phyloP scores from a whole-genome alignment of 2,888 invertebrate species.

The Palloptera scutellata region DNA sequence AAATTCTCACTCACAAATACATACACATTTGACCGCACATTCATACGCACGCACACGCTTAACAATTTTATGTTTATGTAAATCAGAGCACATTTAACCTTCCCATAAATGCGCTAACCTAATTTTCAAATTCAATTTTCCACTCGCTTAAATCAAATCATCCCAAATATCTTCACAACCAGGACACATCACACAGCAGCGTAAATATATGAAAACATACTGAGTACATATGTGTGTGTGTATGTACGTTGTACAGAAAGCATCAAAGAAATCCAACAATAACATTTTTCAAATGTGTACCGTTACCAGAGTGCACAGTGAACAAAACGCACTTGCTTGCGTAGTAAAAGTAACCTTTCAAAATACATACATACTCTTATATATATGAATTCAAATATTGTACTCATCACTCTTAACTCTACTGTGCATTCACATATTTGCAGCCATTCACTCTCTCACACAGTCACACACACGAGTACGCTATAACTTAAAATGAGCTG shows the following conservation, averaged over 20 bases:
- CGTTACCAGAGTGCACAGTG: neutral
- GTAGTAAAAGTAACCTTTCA: too few species aligned
- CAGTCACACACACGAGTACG: neutral
- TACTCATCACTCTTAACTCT: too few species aligned
- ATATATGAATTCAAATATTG: too few species aligned
- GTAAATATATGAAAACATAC: constrained; percentile 18
- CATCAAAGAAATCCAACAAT: constrained; percentile 6
- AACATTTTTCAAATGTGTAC: neutral
- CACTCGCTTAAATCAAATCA: constrained; percentile 37
- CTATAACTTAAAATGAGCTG: constrained; percentile 23
- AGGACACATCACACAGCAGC: constrained; percentile 10
- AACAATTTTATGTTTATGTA: neutral
- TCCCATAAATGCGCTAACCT: constrained; percentile 31
- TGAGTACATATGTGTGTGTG: neutral
- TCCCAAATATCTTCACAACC: constrained; percentile 20
- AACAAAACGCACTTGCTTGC: neutral
- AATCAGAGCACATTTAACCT: neutral
- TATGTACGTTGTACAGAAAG: neutral
- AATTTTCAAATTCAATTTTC: constrained; percentile 41
- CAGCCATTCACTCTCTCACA: too few species aligned
- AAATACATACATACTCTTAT: too few species aligned
- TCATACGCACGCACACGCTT: neutral
- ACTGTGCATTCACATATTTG: too few species aligned
- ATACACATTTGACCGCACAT: neutral
- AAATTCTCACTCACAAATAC: too few species aligned